phyloP scores from a whole-genome alignment of 2,797 vertebrate species.

The Percopsis omiscomaycus region DNA sequence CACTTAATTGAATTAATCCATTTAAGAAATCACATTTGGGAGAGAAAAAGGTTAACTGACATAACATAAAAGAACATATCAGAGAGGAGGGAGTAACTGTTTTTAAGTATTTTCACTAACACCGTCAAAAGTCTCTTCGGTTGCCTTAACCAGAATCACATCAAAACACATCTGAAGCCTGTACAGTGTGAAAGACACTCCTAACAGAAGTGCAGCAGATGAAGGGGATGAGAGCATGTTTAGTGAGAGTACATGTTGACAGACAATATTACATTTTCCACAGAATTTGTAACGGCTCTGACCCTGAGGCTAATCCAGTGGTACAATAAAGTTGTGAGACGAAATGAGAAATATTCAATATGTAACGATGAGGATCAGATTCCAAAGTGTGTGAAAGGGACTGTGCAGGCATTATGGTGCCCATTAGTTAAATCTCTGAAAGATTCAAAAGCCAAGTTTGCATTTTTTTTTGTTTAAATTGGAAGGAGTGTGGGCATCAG shows the following conservation, averaged over 20 bases:
- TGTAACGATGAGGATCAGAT: no score
- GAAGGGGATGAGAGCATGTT: slow-evolving; percentile 42
- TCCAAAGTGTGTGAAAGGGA: not conserved
- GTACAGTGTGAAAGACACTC: slow-evolving; percentile 59
- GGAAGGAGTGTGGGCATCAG: not conserved
- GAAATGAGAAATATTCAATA: not conserved
- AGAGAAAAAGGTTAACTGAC: slow-evolving; percentile 44
- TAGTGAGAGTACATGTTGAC: slow-evolving; percentile 16
- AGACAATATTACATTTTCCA: slow-evolving; percentile 8
- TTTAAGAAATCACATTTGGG: slow-evolving; percentile 68
- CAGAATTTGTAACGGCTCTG: slow-evolving; percentile 13
- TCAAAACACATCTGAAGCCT: slow-evolving; percentile 51
- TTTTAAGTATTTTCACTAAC: slow-evolving; percentile 50
- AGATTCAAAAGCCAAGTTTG: not conserved
- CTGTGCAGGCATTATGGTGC: not conserved
- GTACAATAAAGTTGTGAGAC: not conserved
- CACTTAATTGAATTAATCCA: slow-evolving; percentile 50
- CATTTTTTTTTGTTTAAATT: not conserved
- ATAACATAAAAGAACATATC: slow-evolving; percentile 55
- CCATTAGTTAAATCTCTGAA: slow-evolving; percentile 1
- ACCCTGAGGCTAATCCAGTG: not conserved
- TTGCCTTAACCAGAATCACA: slow-evolving; percentile 30
- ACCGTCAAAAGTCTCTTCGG: slow-evolving; percentile 31
- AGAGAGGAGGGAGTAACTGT: slow-evolving; percentile 58
- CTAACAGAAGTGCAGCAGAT: slow-evolving; percentile 46